Percentiles rank a stretch among this genome's conserved stretches.
Conservation (phyloP, 2,888 invertebrate species). For the Smittia aterrima region DNA sequence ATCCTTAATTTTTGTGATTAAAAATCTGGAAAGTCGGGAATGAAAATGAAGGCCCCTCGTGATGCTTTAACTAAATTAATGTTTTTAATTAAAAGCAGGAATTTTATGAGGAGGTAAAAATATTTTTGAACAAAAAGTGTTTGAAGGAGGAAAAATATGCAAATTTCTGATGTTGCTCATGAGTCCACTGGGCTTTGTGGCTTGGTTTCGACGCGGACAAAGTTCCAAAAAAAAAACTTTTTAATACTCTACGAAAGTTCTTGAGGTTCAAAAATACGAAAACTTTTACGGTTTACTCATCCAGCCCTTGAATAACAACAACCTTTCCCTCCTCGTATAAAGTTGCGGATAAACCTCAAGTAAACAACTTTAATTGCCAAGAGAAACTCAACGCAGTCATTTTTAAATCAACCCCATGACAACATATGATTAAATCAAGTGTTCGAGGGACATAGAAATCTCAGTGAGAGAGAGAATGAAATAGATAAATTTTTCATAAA, state of each 20-base stretch:
- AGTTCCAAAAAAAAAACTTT: too few relatives aligned
- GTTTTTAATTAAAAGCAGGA: slow-evolving; percentile 40
- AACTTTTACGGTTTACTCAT: too few relatives aligned
- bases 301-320: too few relatives aligned
- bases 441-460: background rate
- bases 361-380: too few relatives aligned
- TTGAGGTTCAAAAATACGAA: too few relatives aligned
- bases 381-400: too few relatives aligned
- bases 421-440: background rate
- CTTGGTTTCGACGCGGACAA: too few relatives aligned
- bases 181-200: background rate
- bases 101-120: too few relatives aligned
- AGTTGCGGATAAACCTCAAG: too few relatives aligned
- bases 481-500: slow-evolving; percentile 20
- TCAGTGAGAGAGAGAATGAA: background rate
- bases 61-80: slow-evolving; percentile 40
- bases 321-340: too few relatives aligned
- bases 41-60: background rate
- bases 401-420: background rate
- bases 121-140: background rate
- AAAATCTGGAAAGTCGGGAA: background rate
- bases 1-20: slow-evolving; percentile 36
- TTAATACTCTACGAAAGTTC: too few relatives aligned
- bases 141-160: background rate
- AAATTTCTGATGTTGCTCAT: background rate